phyloP scores from a whole-genome alignment of 2,113 vertebrate species.

The Formicarius rufipectus region DNA sequence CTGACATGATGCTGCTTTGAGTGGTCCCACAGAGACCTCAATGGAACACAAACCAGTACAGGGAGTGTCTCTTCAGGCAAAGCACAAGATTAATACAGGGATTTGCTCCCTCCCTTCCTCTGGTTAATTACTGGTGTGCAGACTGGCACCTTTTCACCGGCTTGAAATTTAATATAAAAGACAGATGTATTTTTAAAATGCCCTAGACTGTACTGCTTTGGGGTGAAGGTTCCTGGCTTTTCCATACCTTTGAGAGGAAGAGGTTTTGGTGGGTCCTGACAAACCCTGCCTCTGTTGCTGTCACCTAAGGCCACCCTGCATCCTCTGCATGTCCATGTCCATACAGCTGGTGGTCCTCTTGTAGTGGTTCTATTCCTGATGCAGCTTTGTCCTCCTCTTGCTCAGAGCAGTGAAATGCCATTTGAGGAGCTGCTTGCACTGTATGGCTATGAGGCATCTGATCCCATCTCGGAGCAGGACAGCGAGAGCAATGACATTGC shows the following conservation, averaged over 20 bases:
- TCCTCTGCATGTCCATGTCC: neutral
- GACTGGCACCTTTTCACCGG: neutral
- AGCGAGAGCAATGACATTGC: slow-evolving; percentile 79
- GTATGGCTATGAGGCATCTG: slow-evolving; percentile 88
- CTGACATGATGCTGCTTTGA: neutral
- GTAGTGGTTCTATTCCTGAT: slow-evolving; percentile 29
- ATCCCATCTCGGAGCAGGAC: slow-evolving; percentile 80
- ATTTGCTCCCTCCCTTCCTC: neutral
- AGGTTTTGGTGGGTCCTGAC: neutral
- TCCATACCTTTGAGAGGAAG: neutral
- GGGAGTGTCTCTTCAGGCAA: neutral
- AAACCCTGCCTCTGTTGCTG: neutral
- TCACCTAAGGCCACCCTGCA: neutral
- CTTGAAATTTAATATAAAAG: neutral
- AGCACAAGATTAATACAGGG: neutral
- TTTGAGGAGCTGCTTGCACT: slow-evolving; percentile 91
- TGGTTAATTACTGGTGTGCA: neutral
- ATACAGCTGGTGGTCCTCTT: neutral
- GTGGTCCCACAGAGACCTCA: neutral
- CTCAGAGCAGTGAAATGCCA: slow-evolving; percentile 88
- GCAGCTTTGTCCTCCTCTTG: slow-evolving; percentile 14
- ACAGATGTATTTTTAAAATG: neutral
- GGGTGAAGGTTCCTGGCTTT: neutral
- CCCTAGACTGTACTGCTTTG: neutral
- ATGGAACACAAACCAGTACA: neutral